Evolutionary conservation across 2,113 vertebrate species (phyloP).

Genomic region (Cnemophilus loriae): DNA sequence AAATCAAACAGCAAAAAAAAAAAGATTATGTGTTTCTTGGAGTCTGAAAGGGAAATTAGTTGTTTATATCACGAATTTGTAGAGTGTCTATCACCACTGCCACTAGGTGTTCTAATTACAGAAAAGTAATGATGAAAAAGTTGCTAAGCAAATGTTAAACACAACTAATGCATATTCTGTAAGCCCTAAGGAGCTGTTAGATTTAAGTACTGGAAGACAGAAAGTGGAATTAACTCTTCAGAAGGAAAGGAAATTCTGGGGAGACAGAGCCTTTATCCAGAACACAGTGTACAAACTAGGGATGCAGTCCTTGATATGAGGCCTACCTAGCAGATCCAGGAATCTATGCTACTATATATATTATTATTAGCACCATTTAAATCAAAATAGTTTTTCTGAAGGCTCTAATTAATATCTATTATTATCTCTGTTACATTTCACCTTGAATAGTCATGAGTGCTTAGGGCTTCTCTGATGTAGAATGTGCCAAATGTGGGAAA

Average conservation of each 20-base stretch:
- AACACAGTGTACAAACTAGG: not conserved
- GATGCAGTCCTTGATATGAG: not conserved
- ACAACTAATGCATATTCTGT: not conserved
- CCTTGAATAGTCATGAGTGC: not conserved
- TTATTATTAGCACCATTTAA: not conserved
- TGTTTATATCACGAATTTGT: not conserved
- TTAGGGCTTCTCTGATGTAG: not conserved
- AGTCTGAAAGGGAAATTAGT: not conserved
- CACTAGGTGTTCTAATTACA: conserved; percentile 13
- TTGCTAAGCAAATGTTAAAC: conserved; percentile 6
- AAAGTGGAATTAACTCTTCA: not conserved
- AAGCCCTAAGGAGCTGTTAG: not conserved
- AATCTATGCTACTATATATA: not conserved
- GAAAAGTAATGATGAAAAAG: conserved; percentile 15
- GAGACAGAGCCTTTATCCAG: not conserved
- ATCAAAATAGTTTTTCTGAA: not conserved
- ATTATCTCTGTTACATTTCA: not conserved
- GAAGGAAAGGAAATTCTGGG: not conserved
- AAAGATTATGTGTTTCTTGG: not conserved
- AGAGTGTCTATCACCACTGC: not conserved
- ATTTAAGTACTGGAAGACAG: not conserved
- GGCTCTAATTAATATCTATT: not conserved
- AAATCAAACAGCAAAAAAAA: not conserved
- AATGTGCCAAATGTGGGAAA: not conserved
- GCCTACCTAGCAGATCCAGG: not conserved